These are phyloP conservation scores for Diadema setosum DNA, from an alignment of 35 echinoderm and acorn worm genomes.

Conservation along the genomic window DNA sequence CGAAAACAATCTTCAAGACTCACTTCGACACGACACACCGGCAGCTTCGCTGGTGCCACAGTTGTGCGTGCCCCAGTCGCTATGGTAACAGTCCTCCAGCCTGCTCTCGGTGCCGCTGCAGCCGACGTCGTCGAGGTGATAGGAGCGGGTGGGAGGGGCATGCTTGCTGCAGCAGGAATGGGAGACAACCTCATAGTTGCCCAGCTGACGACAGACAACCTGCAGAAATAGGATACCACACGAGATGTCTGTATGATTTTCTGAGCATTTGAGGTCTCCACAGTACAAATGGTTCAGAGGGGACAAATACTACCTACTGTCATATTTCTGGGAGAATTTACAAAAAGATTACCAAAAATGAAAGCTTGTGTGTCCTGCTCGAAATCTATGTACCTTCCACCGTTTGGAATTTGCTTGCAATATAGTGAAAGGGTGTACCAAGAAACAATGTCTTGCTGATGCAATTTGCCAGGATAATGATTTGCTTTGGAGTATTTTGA, in stretches of 20 bases:
- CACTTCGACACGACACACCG: conserved; percentile 75
- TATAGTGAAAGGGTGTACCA: too few relatives aligned
- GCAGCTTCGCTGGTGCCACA: conserved; percentile 60
- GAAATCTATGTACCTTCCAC: too few relatives aligned
- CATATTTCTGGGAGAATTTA: too few relatives aligned
- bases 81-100: conserved; percentile 89
- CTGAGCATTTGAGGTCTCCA: too few relatives aligned
- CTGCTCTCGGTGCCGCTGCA: conserved; percentile 62
- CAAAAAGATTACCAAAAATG: too few relatives aligned
- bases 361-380: too few relatives aligned
- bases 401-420: too few relatives aligned
- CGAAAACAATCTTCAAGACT: neutral
- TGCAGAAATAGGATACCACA: neutral
- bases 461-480: too few relatives aligned
- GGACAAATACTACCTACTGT: too few relatives aligned
- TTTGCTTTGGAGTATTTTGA: too few relatives aligned
- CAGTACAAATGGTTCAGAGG: too few relatives aligned
- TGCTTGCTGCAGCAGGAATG: conserved; percentile 54
- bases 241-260: neutral
- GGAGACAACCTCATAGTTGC: conserved; percentile 74
- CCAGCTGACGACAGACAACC: conserved; percentile 84
- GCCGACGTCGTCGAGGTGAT: conserved; percentile 62
- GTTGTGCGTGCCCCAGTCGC: conserved; percentile 71
- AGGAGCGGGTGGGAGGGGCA: neutral
- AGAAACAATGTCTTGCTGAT: too few relatives aligned